Conservation (phyloP, 1,140 invertebrate species). For the Pseudachorutes palmiensis region DNA sequence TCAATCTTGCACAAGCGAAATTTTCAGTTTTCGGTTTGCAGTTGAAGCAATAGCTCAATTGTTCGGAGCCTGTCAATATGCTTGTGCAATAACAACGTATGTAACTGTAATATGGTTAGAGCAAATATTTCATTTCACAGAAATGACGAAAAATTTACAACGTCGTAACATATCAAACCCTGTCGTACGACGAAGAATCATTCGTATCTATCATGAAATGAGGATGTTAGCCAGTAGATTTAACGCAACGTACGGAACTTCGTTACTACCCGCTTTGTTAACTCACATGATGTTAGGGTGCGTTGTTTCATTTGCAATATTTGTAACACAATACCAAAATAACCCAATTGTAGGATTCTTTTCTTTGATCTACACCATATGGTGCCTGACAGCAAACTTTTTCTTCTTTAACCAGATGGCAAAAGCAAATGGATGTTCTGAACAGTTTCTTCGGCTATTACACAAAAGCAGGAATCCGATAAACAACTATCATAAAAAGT, state of each 20-base stretch:
- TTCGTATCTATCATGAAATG: not conserved
- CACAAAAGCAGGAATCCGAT: not conserved
- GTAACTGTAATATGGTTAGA: not conserved
- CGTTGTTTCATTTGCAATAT: not conserved
- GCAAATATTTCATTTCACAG: not conserved
- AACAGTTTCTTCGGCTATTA: too few species aligned
- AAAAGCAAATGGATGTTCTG: not conserved
- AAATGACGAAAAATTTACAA: not conserved
- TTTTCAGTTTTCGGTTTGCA: not conserved
- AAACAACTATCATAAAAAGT: not conserved
- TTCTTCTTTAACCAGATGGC: not conserved
- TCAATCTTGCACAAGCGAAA: not conserved
- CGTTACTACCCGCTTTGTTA: not conserved
- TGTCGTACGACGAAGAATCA: not conserved
- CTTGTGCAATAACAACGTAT: not conserved
- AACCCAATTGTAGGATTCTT: not conserved
- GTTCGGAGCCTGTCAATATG: not conserved
- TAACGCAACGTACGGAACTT: not conserved
- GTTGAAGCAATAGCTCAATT: not conserved
- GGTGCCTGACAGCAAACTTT: not conserved
- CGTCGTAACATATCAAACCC: not conserved
- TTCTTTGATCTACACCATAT: not conserved
- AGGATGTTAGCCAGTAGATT: not conserved
- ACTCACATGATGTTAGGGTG: not conserved
- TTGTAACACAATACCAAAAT: not conserved